Conservation (phyloP, 2,888 invertebrate genomes). For the Catonia carolina region DNA sequence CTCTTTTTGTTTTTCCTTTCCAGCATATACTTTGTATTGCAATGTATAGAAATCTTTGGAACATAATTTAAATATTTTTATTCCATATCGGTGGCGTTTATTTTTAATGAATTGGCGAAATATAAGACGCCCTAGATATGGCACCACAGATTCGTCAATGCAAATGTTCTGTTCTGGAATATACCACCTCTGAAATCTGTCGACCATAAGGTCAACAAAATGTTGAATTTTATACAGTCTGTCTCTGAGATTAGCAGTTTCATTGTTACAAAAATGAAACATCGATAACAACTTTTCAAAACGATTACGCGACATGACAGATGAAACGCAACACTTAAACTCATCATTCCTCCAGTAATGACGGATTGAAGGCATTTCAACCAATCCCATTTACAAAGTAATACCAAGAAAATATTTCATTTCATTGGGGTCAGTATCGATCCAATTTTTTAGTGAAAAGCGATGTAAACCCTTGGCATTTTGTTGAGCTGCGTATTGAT, state of each 20-base stretch:
- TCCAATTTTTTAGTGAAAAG: slow-evolving; percentile 27
- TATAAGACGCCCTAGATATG: slow-evolving; percentile 17
- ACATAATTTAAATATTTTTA: slow-evolving; percentile 20
- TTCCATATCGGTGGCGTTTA: slow-evolving; percentile 18
- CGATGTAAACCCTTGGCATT: neutral
- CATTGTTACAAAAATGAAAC: slow-evolving; percentile 10
- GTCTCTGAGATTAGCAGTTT: neutral
- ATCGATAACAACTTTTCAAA: slow-evolving; percentile 9
- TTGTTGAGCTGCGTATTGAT: slow-evolving; percentile 13
- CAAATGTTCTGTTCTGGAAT: slow-evolving; percentile 14
- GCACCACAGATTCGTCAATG: slow-evolving; percentile 20
- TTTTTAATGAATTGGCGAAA: slow-evolving; percentile 16
- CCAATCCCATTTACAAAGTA: slow-evolving; percentile 37
- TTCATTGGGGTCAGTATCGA: slow-evolving; percentile 32
- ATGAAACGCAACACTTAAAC: slow-evolving; percentile 24
- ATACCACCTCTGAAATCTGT: neutral
- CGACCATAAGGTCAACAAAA: neutral
- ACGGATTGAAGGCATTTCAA: slow-evolving; percentile 34
- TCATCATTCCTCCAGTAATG: slow-evolving; percentile 35
- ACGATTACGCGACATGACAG: slow-evolving; percentile 2
- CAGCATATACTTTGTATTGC: slow-evolving; percentile 13
- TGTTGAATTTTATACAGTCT: slow-evolving; percentile 13
- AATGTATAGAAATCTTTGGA: slow-evolving; percentile 1
- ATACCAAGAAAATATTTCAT: slow-evolving; percentile 36
- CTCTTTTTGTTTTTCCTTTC: slow-evolving; percentile 12